Evolutionary conservation across 1,140 invertebrate genomes (phyloP).

Genomic region (Sarcophaga bullata): DNA sequence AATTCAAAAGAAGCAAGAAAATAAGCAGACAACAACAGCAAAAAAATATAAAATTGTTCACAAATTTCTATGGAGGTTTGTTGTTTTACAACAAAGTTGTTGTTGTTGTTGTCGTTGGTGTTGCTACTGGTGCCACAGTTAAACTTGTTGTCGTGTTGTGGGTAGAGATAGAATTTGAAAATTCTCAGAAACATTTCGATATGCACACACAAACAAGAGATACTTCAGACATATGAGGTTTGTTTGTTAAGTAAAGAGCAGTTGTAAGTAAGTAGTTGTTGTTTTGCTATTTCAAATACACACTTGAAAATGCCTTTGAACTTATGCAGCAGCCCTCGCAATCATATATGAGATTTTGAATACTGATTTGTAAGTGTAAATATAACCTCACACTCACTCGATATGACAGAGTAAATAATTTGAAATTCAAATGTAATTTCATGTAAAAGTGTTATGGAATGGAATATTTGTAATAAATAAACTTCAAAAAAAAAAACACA

Average conservation of each 20-base stretch:
- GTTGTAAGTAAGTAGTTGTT: too few relatives aligned
- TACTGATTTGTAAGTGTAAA: too few relatives aligned
- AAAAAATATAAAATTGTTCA: background rate
- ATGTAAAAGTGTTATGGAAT: conserved; percentile 6
- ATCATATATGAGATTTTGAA: too few relatives aligned
- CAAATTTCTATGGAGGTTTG: conserved; percentile 6
- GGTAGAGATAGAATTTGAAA: conserved; percentile 3
- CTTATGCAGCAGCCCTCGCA: too few relatives aligned
- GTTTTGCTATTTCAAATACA: too few relatives aligned
- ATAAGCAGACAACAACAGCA: background rate
- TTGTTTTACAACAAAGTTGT: background rate
- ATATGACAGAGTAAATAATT: background rate
- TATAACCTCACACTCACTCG: background rate
- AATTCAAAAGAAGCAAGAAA: background rate
- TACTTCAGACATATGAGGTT: too few relatives aligned
- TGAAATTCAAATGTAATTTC: conserved; percentile 19
- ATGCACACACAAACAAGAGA: background rate
- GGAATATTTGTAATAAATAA: conserved; percentile 7
- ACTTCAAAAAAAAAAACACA: too few relatives aligned
- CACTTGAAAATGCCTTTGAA: too few relatives aligned
- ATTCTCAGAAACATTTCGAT: background rate
- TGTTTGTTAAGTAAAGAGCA: too few relatives aligned
- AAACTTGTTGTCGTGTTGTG: background rate
- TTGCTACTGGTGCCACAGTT: conserved; percentile 11
- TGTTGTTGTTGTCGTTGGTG: background rate